phyloP scores from a whole-genome alignment of 2,113 vertebrate species.

The Geococcyx californianus region DNA sequence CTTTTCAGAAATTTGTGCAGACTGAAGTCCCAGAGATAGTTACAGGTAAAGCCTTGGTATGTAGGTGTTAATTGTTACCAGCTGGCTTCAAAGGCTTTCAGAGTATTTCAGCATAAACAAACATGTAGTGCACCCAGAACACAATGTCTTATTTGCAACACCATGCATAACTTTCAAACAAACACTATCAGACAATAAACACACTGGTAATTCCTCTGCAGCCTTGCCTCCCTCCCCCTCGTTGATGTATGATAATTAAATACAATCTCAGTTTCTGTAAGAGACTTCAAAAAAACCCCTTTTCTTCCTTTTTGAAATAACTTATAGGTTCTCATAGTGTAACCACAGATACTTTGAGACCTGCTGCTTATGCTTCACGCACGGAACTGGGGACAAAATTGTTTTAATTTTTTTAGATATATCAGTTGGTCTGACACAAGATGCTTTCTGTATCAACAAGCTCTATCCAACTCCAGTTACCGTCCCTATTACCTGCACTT shows the following conservation, averaged over 20 bases:
- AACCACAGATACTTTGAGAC: neutral
- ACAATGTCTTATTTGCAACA: neutral
- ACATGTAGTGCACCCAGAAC: neutral
- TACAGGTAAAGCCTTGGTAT: neutral
- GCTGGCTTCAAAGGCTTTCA: conserved; percentile 53
- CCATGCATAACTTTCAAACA: conserved; percentile 4
- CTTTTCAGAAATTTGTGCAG: neutral
- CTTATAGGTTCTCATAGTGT: neutral
- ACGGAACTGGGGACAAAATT: neutral
- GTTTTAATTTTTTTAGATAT: neutral
- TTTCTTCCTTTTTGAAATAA: neutral
- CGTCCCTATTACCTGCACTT: neutral
- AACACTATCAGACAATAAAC: neutral
- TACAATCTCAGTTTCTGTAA: neutral
- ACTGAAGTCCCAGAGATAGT: neutral
- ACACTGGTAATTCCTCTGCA: neutral
- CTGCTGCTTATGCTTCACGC: neutral
- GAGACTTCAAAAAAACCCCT: neutral
- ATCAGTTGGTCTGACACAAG: neutral
- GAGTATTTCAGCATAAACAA: conserved; percentile 35
- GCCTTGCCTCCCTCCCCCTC: neutral
- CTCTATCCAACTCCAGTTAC: neutral
- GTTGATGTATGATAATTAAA: neutral
- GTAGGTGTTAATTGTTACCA: conserved; percentile 58
- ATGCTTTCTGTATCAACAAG: neutral